These are phyloP conservation scores for Automeris io DNA, from an alignment of 2,888 invertebrate species.

Conservation along the genomic window DNA sequence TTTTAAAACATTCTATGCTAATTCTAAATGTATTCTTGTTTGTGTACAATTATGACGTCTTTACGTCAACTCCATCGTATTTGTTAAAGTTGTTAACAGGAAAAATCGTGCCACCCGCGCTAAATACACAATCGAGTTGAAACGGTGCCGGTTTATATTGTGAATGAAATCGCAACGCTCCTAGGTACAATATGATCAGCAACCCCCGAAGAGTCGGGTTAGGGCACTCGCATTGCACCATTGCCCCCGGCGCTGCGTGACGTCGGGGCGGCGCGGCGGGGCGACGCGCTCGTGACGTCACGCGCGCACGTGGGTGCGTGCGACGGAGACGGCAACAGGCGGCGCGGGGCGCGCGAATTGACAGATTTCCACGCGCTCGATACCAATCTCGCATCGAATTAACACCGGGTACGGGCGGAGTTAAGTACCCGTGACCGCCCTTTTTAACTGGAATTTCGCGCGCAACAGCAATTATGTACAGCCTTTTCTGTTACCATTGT, in stretches of 20 bases:
- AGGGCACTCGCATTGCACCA: constrained; percentile 23
- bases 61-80: too few relatives aligned
- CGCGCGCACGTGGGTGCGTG: constrained; percentile 61
- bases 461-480: not conserved
- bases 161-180: too few relatives aligned
- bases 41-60: too few relatives aligned
- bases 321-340: constrained; percentile 40
- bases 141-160: too few relatives aligned
- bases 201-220: constrained; percentile 19
- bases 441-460: not conserved
- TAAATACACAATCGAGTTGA: constrained; percentile 3
- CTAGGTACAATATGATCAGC: not conserved
- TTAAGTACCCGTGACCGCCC: constrained; percentile 38
- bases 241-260: constrained; percentile 41
- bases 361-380: constrained; percentile 66
- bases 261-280: constrained; percentile 43
- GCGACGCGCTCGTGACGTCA: constrained; percentile 57
- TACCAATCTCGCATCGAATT: constrained; percentile 66
- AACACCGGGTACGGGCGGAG: constrained; percentile 30
- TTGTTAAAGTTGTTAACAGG: too few relatives aligned
- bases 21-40: too few relatives aligned
- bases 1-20: too few relatives aligned
- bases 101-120: constrained; percentile 2
- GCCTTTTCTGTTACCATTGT: not conserved
- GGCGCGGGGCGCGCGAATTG: constrained; percentile 50